These are phyloP conservation scores for Drosophila cognata DNA, from an alignment of 2,888 invertebrate species.

Conservation along the genomic window DNA sequence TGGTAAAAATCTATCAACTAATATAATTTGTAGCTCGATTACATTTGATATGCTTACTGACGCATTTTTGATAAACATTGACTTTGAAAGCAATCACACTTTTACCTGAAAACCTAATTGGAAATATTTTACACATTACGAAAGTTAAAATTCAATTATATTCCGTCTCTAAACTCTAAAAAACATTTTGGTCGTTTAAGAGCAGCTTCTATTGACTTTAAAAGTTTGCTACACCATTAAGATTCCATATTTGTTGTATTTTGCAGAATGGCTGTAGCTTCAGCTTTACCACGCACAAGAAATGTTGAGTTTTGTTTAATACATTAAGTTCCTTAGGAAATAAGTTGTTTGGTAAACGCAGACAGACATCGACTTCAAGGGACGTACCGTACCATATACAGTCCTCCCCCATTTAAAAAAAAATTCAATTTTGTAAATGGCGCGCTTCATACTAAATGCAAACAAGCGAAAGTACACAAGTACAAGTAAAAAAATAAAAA, in stretches of 20 bases:
- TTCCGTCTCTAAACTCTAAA: neutral
- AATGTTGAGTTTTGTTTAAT: neutral
- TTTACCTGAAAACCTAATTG: neutral
- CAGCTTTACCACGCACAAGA: neutral
- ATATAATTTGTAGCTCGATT: neutral
- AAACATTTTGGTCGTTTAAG: neutral
- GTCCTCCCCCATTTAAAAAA: slow-evolving; percentile 18
- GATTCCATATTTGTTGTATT: neutral
- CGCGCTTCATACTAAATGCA: slow-evolving; percentile 51
- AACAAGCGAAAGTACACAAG: slow-evolving; percentile 38
- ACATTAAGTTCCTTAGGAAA: neutral
- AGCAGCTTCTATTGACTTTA: neutral
- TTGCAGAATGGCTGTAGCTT: neutral
- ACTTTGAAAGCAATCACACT: neutral
- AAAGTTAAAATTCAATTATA: neutral
- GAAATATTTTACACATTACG: neutral
- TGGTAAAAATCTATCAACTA: neutral
- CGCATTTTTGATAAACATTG: neutral
- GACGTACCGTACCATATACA: neutral
- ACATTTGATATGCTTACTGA: neutral
- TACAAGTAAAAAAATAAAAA: neutral
- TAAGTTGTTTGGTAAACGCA: neutral
- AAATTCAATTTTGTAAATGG: slow-evolving; percentile 70
- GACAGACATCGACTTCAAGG: neutral
- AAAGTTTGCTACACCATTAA: neutral